These are phyloP conservation scores for Thumatha senex DNA, from an alignment of 2,888 invertebrate species.

Conservation along the genomic window DNA sequence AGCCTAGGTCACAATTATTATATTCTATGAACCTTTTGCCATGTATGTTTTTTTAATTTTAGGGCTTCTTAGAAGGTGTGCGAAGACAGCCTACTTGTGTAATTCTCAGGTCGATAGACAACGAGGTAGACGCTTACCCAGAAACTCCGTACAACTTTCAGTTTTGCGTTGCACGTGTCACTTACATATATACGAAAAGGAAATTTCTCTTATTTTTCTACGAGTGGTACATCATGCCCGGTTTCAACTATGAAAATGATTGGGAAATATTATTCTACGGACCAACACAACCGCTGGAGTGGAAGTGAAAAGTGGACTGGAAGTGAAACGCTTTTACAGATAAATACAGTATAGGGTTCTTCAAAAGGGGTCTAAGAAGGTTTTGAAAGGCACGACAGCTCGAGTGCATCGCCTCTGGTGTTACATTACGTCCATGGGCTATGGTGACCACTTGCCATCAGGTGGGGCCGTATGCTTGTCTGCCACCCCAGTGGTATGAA, in stretches of 20 bases:
- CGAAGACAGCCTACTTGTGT: conserved; percentile 1
- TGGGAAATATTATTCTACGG: not conserved
- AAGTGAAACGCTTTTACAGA: too few relatives aligned
- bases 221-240: not conserved
- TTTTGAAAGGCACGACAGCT: too few relatives aligned
- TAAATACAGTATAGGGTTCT: too few relatives aligned
- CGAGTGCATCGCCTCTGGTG: too few relatives aligned
- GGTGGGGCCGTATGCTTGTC: too few relatives aligned
- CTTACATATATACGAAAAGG: not conserved
- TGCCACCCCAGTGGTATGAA: too few relatives aligned
- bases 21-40: too few relatives aligned
- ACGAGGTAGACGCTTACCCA: not conserved
- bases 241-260: not conserved
- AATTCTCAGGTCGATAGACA: not conserved
- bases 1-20: too few relatives aligned
- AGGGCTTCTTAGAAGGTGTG: not conserved
- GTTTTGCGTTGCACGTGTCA: conserved; percentile 1
- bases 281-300: not conserved
- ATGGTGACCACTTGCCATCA: too few relatives aligned
- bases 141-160: conserved; percentile 1
- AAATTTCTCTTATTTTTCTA: not conserved
- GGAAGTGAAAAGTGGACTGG: too few relatives aligned
- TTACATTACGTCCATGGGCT: too few relatives aligned
- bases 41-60: not conserved
- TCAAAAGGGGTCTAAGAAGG: too few relatives aligned